A percentile compares a stretch with the other conserved stretches of the same genome.
phyloP scores from a whole-genome alignment of 2,888 invertebrate species.

The Uropetala carovei region DNA sequence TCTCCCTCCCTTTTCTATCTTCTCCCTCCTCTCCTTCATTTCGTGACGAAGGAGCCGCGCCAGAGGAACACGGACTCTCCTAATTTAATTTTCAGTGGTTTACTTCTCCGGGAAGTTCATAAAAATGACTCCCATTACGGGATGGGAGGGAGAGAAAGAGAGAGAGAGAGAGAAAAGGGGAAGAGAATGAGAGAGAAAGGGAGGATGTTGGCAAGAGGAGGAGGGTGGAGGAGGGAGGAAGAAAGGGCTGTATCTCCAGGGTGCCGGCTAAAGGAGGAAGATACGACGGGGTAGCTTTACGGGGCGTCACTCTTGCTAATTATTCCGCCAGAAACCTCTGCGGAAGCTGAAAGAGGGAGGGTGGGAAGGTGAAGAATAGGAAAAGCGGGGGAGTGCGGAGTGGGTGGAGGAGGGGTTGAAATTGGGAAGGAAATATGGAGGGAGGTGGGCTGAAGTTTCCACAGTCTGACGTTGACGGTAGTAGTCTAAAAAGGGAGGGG shows the following conservation, averaged over 20 bases:
- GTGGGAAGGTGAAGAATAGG: neutral
- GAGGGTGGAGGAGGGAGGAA: too few relatives aligned
- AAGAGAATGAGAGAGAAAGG: neutral
- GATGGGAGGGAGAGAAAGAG: neutral
- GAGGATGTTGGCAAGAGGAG: neutral
- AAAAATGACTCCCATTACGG: conserved; percentile 63
- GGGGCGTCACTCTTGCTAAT: conserved; percentile 59
- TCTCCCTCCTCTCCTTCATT: neutral
- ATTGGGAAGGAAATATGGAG: conserved; percentile 6
- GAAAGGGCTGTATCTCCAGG: neutral
- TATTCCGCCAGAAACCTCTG: conserved; percentile 61
- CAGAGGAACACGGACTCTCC: conserved; percentile 42
- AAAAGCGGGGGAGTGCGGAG: neutral
- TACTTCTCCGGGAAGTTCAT: conserved; percentile 59
- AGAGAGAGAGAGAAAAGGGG: neutral
- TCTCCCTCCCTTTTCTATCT: neutral
- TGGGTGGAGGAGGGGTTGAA: neutral
- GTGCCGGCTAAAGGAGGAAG: neutral
- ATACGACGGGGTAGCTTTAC: conserved; percentile 5
- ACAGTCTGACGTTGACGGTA: conserved; percentile 17
- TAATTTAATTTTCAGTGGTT: conserved; percentile 63
- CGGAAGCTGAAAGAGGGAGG: conserved; percentile 38
- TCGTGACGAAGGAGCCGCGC: neutral
- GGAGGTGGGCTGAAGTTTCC: conserved; percentile 38
- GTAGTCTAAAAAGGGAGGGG: neutral